Percentiles rank a stretch among this genome's conserved stretches.
These are phyloP conservation scores for Asbolus verrucosus DNA, from an alignment of 1,140 invertebrate species.

Conservation along the genomic window DNA sequence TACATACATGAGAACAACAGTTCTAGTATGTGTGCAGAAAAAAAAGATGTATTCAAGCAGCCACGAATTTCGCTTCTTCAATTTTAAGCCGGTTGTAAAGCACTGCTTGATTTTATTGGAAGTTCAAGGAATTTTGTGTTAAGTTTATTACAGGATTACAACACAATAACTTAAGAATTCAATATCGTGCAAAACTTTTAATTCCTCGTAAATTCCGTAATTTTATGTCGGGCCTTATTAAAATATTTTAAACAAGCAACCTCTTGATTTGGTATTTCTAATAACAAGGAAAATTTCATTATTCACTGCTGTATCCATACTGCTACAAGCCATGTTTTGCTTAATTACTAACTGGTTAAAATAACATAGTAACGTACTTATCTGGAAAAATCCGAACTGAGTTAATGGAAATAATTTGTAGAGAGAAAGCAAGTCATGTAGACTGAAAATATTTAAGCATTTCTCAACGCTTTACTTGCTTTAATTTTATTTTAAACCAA, in stretches of 20 bases:
- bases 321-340: not conserved
- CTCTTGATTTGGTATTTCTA: slow-evolving; percentile 36
- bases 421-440: no score
- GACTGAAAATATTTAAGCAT: no score
- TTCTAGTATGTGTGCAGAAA: not conserved
- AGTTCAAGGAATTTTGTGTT: slow-evolving; percentile 21
- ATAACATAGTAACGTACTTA: not conserved
- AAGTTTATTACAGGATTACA: slow-evolving; percentile 13
- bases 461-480: no score
- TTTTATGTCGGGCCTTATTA: slow-evolving; percentile 7
- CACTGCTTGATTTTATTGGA: slow-evolving; percentile 24
- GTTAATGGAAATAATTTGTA: no score
- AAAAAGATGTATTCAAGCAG: no score
- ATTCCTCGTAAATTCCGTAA: slow-evolving; percentile 32
- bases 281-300: slow-evolving; percentile 29
- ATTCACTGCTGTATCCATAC: not conserved
- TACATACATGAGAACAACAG: slow-evolving; percentile 1
- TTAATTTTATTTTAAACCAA: no score
- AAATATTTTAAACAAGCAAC: slow-evolving; percentile 37
- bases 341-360: not conserved
- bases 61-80: no score
- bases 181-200: slow-evolving; percentile 29
- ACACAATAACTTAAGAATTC: slow-evolving; percentile 37
- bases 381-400: no score
- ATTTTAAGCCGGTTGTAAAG: not conserved